Evolutionary conservation across 2,797 vertebrate species (phyloP).

Genomic region (Sebastes cheni): DNA sequence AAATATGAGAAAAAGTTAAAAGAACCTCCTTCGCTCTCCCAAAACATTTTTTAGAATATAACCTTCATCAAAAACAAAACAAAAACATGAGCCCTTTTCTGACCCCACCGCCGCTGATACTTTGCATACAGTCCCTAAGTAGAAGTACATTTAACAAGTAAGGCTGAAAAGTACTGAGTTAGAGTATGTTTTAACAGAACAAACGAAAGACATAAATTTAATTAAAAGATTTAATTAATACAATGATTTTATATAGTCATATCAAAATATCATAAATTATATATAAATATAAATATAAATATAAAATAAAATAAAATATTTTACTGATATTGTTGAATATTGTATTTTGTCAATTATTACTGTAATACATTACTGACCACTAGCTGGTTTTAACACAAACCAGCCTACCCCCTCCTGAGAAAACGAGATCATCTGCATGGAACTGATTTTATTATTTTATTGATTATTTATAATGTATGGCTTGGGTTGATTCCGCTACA

Average conservation of each 20-base stretch:
- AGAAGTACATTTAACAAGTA: neutral
- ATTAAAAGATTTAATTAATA: too few relatives aligned
- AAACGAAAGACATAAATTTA: neutral
- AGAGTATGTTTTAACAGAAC: neutral
- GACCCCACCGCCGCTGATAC: accelerated
- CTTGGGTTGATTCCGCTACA: neutral
- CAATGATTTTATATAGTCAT: neutral
- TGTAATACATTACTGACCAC: neutral
- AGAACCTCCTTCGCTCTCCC: neutral
- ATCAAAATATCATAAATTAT: neutral
- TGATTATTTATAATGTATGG: neutral
- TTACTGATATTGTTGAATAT: neutral
- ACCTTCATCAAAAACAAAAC: neutral
- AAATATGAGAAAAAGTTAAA: neutral
- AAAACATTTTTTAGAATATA: neutral
- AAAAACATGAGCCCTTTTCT: neutral
- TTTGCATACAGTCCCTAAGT: neutral
- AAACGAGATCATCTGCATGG: neutral
- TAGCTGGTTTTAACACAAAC: neutral
- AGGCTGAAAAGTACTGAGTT: neutral
- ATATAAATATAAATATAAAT: neutral
- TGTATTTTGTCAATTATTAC: neutral
- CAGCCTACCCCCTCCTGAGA: neutral
- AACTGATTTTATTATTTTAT: neutral
- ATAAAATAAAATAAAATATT: neutral